Evolutionary conservation across 2,888 invertebrate species (phyloP).

Genomic region (Ormyrus nitidulus): DNA sequence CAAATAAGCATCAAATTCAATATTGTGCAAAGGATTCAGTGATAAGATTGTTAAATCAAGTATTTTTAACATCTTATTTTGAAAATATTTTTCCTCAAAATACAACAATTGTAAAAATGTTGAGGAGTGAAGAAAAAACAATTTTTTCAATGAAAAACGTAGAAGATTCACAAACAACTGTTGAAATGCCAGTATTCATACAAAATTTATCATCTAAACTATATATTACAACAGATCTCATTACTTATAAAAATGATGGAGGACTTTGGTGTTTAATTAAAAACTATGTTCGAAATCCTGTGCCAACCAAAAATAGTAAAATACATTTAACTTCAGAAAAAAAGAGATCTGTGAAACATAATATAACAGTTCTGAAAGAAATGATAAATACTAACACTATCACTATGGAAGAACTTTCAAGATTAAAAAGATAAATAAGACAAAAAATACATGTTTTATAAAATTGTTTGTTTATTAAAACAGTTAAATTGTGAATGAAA

Average conservation of each 20-base stretch:
- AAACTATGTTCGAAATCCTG: conserved; percentile 64
- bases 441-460: conserved; percentile 5
- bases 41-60: conserved; percentile 58
- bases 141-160: conserved; percentile 65
- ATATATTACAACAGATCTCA: conserved; percentile 63
- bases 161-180: conserved; percentile 57
- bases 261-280: conserved; percentile 68
- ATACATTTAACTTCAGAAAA: conserved; percentile 54
- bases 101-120: conserved; percentile 60
- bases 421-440: conserved; percentile 39
- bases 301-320: conserved; percentile 50
- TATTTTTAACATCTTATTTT: conserved; percentile 64
- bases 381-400: conserved; percentile 59
- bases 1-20: conserved; percentile 61
- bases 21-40: conserved; percentile 61
- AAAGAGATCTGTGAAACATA: conserved; percentile 64
- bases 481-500: too few relatives aligned
- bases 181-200: conserved; percentile 63
- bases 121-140: conserved; percentile 58
- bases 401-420: conserved; percentile 57
- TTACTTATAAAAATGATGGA: conserved; percentile 62
- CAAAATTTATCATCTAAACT: conserved; percentile 48
- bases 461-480: too few relatives aligned
- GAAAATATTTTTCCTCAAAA: conserved; percentile 62
- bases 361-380: conserved; percentile 62